phyloP scores from a whole-genome alignment of 2,888 invertebrate species.

The Clunio marinus region DNA sequence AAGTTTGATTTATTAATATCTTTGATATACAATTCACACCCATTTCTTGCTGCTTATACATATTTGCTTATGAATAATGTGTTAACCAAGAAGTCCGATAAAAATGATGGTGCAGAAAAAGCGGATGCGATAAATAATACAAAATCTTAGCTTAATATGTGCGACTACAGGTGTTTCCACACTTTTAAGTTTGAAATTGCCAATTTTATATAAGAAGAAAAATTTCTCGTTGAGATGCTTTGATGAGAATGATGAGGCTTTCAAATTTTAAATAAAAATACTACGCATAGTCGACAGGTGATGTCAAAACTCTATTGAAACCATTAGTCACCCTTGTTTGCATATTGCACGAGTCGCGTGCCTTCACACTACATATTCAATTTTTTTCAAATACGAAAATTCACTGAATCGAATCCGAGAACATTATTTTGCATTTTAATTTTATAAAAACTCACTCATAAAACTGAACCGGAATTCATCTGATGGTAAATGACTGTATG shows the following conservation, averaged over 20 bases:
- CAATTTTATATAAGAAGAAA: background rate
- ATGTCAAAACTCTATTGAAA: background rate
- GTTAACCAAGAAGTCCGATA: background rate
- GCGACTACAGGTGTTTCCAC: conserved; percentile 15
- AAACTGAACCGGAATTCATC: too few relatives aligned
- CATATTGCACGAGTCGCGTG: conserved; percentile 36
- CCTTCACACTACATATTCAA: conserved; percentile 24
- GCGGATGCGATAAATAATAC: conserved; percentile 27
- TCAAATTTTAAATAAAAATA: too few relatives aligned
- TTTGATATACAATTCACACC: conserved; percentile 18
- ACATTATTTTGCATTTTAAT: conserved; percentile 6
- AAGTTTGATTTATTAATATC: conserved; percentile 14
- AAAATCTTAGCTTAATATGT: background rate
- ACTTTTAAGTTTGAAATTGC: background rate
- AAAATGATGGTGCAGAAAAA: conserved; percentile 28
- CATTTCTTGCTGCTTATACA: conserved; percentile 1
- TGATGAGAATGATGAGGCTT: too few relatives aligned
- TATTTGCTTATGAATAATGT: background rate
- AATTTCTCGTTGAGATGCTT: too few relatives aligned
- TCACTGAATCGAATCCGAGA: conserved; percentile 27
- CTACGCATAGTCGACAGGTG: too few relatives aligned
- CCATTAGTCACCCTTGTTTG: conserved; percentile 28
- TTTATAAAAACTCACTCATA: background rate
- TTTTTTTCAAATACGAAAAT: background rate
- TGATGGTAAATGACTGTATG: conserved; percentile 9